A percentile compares a stretch with the other conserved stretches of the same genome.
phyloP scores from a whole-genome alignment of 2,113 vertebrate genomes.

The Engystomops pustulosus region DNA sequence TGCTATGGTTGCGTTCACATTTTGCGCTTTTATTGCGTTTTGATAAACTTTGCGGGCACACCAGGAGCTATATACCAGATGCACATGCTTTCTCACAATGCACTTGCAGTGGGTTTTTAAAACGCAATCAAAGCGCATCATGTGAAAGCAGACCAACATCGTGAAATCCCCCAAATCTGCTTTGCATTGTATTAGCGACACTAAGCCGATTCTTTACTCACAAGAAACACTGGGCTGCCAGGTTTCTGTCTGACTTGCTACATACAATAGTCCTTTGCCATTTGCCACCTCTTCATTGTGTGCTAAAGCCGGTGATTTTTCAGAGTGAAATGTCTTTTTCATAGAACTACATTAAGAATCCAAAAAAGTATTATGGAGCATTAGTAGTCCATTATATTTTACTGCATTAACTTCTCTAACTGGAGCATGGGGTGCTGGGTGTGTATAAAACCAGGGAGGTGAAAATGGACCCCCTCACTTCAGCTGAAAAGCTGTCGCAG shows the following conservation, averaged over 20 bases:
- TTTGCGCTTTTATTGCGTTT: too few species aligned
- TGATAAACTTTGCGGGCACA: too few species aligned
- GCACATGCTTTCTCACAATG: too few species aligned
- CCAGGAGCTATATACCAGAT: too few species aligned
- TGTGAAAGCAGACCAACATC: too few species aligned
- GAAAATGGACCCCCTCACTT: slow-evolving; percentile 40
- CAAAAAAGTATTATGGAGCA: slow-evolving; percentile 38
- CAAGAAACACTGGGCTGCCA: too few species aligned
- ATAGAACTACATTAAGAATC: slow-evolving; percentile 43
- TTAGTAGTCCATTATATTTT: slow-evolving; percentile 55
- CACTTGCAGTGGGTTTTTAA: too few species aligned
- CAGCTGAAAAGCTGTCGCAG: slow-evolving; percentile 9
- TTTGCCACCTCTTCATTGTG: slow-evolving; percentile 2
- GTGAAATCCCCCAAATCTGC: too few species aligned
- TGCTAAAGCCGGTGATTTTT: neutral
- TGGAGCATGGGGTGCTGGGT: slow-evolving; percentile 22
- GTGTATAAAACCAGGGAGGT: slow-evolving; percentile 25
- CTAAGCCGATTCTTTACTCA: neutral
- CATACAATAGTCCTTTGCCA: slow-evolving; percentile 13
- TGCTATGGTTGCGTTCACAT: too few species aligned
- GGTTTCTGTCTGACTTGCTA: too few species aligned
- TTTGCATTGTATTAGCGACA: too few species aligned
- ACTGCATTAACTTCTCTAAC: slow-evolving; percentile 45
- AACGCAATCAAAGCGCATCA: too few species aligned
- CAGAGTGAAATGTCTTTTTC: slow-evolving; percentile 25